These are phyloP conservation scores for Rattus norvegicus DNA, from an alignment of 2,113 vertebrate genomes.

Conservation along the genomic window DNA sequence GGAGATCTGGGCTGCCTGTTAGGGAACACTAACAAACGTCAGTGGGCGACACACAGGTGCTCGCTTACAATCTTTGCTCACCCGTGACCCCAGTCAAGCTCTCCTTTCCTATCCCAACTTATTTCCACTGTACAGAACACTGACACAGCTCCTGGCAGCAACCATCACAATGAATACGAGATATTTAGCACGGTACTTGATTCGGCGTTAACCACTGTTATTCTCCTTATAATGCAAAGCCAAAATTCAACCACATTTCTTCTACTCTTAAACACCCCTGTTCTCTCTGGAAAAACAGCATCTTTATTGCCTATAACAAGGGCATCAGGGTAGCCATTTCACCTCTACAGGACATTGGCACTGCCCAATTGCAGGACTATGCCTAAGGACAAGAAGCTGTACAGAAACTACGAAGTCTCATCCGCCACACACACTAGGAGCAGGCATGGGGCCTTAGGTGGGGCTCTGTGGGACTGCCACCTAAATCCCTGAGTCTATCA, in stretches of 20 bases:
- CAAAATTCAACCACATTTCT: background rate
- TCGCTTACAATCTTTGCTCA: background rate
- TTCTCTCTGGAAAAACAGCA: background rate
- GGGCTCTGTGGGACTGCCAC: rapidly evolving
- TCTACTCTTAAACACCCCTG: background rate
- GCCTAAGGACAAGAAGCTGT: background rate
- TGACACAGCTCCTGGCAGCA: background rate
- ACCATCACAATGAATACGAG: rapidly evolving
- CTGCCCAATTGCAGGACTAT: background rate
- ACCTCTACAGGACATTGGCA: background rate
- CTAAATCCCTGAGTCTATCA: background rate
- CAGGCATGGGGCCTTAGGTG: rapidly evolving
- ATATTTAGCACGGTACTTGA: no score
- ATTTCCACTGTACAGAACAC: no score
- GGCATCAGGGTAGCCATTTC: background rate
- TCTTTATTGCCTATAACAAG: rapidly evolving
- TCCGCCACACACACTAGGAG: background rate
- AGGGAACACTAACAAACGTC: background rate
- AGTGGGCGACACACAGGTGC: background rate
- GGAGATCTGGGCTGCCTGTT: background rate
- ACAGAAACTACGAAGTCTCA: no score
- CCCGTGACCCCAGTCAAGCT: background rate
- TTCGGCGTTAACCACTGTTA: rapidly evolving
- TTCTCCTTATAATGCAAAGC: background rate
- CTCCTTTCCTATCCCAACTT: no score